Evolutionary conservation across 2,888 invertebrate species (phyloP).

Genomic region (Scaptomyza reducta): DNA sequence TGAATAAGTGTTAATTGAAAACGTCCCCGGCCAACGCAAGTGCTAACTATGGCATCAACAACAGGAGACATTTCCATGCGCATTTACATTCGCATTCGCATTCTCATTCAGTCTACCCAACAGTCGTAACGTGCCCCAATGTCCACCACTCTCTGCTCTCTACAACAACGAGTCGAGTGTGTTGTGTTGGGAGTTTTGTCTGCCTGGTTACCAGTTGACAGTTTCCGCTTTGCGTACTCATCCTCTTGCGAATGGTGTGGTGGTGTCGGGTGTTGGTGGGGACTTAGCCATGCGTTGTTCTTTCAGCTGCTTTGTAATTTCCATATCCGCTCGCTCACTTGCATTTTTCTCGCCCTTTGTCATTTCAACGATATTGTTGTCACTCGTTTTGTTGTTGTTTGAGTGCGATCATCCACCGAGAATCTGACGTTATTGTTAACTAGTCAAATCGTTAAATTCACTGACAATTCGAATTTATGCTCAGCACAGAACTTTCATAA

Average conservation of each 20-base stretch:
- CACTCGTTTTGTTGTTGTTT: conserved; percentile 41
- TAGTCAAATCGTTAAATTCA: conserved; percentile 74
- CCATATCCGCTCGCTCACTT: conserved; percentile 61
- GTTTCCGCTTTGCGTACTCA: conserved; percentile 1
- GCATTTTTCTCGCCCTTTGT: conserved; percentile 66
- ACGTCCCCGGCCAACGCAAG: conserved; percentile 32
- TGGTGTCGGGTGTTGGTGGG: neutral
- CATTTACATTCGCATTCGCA: conserved; percentile 4
- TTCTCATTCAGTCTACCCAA: conserved; percentile 4
- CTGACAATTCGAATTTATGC: conserved; percentile 70
- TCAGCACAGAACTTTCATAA: conserved; percentile 30
- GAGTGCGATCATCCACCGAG: conserved; percentile 61
- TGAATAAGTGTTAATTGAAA: conserved; percentile 66
- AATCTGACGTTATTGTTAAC: conserved; percentile 47
- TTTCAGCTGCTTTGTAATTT: conserved; percentile 60
- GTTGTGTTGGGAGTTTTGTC: conserved; percentile 10
- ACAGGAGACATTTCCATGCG: conserved; percentile 17
- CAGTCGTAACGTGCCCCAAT: conserved; percentile 20
- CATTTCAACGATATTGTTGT: conserved; percentile 28
- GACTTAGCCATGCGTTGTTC: conserved; percentile 56
- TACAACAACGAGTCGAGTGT: neutral
- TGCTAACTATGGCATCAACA: conserved; percentile 53
- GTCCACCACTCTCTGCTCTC: conserved; percentile 23
- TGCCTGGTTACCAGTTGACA: conserved; percentile 16
- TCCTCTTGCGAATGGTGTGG: neutral